phyloP scores from a whole-genome alignment of 2,113 vertebrate species.

The Thymallus thymallus region DNA sequence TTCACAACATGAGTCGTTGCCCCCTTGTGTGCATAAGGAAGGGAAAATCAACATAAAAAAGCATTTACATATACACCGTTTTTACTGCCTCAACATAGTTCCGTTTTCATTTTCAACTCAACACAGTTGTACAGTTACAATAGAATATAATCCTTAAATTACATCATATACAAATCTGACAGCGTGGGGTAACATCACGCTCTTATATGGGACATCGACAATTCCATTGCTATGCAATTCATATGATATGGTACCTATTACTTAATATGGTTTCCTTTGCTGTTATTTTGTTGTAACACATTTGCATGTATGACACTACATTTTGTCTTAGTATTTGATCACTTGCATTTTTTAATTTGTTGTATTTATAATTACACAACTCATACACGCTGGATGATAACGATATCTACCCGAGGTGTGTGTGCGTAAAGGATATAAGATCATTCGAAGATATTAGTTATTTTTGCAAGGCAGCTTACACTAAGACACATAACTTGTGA shows the following conservation, averaged over 20 bases:
- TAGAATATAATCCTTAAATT: conserved; percentile 90
- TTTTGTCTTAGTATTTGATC: conserved; percentile 73
- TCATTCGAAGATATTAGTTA: conserved; percentile 51
- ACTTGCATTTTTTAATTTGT: conserved; percentile 62
- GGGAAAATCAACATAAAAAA: conserved; percentile 72
- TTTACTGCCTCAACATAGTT: conserved; percentile 73
- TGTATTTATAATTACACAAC: conserved; percentile 74
- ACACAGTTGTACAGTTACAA: conserved; percentile 91
- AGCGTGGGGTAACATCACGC: conserved; percentile 83
- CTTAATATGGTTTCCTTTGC: conserved; percentile 65
- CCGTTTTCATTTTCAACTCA: conserved; percentile 72
- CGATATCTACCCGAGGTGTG: conserved; percentile 52
- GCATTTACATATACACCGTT: conserved; percentile 77
- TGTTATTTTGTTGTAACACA: conserved; percentile 73
- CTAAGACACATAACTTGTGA: conserved; percentile 70
- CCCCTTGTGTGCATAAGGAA: conserved; percentile 71
- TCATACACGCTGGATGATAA: conserved; percentile 75
- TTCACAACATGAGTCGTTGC: conserved; percentile 62
- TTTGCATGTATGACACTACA: conserved; percentile 79
- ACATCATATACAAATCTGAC: conserved; percentile 95
- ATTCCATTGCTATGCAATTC: conserved; percentile 73
- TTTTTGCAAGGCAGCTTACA: conserved; percentile 74
- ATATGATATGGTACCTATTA: conserved; percentile 71
- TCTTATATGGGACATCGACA: conserved; percentile 73
- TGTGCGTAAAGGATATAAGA: conserved; percentile 18